Percentiles rank a stretch among this genome's conserved stretches.
Conservation (phyloP, 2,888 invertebrate genomes). For the Drosophila pseudotalamancana region DNA sequence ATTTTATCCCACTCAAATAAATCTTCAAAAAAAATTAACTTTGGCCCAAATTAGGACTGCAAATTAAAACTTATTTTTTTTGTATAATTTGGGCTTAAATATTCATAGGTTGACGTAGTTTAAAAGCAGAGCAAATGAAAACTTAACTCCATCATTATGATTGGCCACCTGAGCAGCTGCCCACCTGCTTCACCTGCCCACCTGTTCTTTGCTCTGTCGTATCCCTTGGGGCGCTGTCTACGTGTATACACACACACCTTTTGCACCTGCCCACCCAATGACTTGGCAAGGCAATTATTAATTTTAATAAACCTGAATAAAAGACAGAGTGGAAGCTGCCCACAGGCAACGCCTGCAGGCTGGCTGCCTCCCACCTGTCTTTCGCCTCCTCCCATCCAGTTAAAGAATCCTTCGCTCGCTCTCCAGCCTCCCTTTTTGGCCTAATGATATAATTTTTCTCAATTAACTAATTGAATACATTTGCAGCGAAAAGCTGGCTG, state of each 20-base stretch:
- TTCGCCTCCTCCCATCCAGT: too few relatives aligned
- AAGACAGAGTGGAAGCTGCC: slow-evolving; percentile 32
- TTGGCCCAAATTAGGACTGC: background rate
- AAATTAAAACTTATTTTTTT: background rate
- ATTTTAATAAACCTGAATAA: slow-evolving; percentile 73
- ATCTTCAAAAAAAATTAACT: background rate
- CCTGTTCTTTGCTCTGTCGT: slow-evolving; percentile 13
- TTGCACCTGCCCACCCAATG: slow-evolving; percentile 40
- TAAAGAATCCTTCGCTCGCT: too few relatives aligned
- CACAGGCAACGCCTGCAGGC: slow-evolving; percentile 14
- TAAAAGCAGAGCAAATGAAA: slow-evolving; percentile 1
- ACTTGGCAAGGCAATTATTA: slow-evolving; percentile 72
- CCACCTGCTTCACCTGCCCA: slow-evolving; percentile 10
- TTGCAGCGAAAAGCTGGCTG: slow-evolving; percentile 49
- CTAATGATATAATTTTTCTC: slow-evolving; percentile 81
- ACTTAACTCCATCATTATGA: too few relatives aligned
- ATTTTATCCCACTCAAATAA: background rate
- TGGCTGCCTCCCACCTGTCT: background rate
- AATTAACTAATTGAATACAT: slow-evolving; percentile 80
- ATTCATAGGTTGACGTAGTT: slow-evolving; percentile 20
- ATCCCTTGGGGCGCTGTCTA: slow-evolving; percentile 38
- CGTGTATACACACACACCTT: slow-evolving; percentile 3
- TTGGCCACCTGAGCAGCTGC: slow-evolving; percentile 13
- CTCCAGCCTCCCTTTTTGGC: slow-evolving; percentile 32
- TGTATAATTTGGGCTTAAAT: background rate